These are phyloP conservation scores for Harpagoxenus sublaevis DNA, from an alignment of 2,888 invertebrate genomes.

Conservation along the genomic window DNA sequence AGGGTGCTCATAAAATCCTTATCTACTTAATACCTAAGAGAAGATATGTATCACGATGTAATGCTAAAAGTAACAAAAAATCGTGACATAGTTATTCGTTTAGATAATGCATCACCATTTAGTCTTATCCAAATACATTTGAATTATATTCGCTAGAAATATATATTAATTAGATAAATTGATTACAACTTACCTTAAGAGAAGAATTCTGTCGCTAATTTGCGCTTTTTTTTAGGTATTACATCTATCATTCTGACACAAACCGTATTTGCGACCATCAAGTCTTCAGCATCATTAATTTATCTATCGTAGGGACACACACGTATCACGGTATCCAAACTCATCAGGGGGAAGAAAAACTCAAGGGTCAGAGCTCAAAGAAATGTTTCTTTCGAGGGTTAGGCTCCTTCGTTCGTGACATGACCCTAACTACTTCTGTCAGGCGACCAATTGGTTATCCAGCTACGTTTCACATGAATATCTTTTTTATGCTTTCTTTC, in stretches of 20 bases:
- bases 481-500: neutral
- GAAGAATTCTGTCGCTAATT: neutral
- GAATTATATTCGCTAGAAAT: neutral
- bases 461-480: neutral
- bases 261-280: slow-evolving; percentile 78
- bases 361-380: slow-evolving; percentile 63
- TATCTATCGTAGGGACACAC: slow-evolving; percentile 78
- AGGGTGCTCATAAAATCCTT: slow-evolving; percentile 28
- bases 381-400: slow-evolving; percentile 61
- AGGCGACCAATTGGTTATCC: neutral
- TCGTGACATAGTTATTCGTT: neutral
- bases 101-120: neutral
- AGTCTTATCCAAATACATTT: neutral
- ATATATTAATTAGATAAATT: neutral
- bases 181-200: slow-evolving; percentile 1
- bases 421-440: slow-evolving; percentile 25
- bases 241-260: slow-evolving; percentile 73
- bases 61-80: neutral
- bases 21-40: slow-evolving; percentile 33
- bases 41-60: slow-evolving; percentile 6
- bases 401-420: slow-evolving; percentile 16
- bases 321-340: slow-evolving; percentile 61
- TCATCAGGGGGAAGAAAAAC: slow-evolving; percentile 66
- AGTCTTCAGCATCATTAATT: slow-evolving; percentile 79
- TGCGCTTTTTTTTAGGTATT: slow-evolving; percentile 13